These are phyloP conservation scores for Tretioscincus oriximinensis DNA, from an alignment of 2,113 vertebrate species.

Conservation along the genomic window DNA sequence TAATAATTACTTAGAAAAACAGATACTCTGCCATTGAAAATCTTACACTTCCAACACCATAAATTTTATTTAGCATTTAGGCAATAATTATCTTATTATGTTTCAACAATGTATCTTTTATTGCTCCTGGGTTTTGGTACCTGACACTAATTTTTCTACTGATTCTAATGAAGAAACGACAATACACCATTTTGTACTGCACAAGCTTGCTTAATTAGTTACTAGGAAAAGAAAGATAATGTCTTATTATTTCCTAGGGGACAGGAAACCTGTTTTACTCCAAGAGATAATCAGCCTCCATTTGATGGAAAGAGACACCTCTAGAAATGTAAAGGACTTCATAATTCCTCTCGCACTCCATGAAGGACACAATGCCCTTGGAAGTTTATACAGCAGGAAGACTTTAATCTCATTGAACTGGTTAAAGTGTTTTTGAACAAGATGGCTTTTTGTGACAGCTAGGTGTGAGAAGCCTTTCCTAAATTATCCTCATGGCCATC, in stretches of 20 bases:
- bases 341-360: slow-evolving; percentile 25
- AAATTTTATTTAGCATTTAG: slow-evolving; percentile 43
- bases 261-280: slow-evolving; percentile 47
- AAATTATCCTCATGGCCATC: too few relatives aligned
- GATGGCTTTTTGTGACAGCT: neutral
- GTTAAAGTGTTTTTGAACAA: neutral
- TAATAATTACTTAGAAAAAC: slow-evolving; percentile 29
- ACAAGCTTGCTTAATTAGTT: slow-evolving; percentile 52
- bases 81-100: slow-evolving; percentile 50
- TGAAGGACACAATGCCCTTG: slow-evolving; percentile 36
- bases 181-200: slow-evolving; percentile 34
- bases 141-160: slow-evolving; percentile 53
- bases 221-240: slow-evolving; percentile 52
- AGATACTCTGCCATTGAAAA: slow-evolving; percentile 1
- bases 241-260: slow-evolving; percentile 45
- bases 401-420: neutral
- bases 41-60: slow-evolving; percentile 31
- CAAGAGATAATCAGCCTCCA: slow-evolving; percentile 50
- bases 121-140: slow-evolving; percentile 32
- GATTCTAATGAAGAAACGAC: slow-evolving; percentile 41
- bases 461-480: too few relatives aligned
- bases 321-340: slow-evolving; percentile 36
- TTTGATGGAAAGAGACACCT: slow-evolving; percentile 37
- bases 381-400: slow-evolving; percentile 29
- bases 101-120: slow-evolving; percentile 41